Evolutionary conservation across 2,888 invertebrate species (phyloP), one percentile per base, ranked within the genome.

Genomic region (Napeogenes sylphis): DNA sequence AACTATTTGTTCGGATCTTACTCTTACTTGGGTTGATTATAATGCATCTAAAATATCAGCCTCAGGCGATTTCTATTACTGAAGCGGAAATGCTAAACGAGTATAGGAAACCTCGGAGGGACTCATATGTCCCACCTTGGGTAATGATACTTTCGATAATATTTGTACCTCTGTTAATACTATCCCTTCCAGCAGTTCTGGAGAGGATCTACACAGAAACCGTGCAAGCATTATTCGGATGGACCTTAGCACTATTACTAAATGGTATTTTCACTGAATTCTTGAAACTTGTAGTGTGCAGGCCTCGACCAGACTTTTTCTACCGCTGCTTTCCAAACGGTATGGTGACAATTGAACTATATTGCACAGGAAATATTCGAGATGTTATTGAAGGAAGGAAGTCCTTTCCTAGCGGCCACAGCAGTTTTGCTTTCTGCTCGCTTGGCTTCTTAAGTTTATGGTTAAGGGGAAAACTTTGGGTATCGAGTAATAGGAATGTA

Each of bases 371-470:
- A 2, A 85, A 91, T 65, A 77, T 81, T 5, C 78, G 81, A 46
- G 87, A 87, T 2, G 87, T 95, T 21, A 92, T 92, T 70, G 95
- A 97, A 68, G 97, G 96, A 10, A 92, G 94, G 65, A 97, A 96
- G 80, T 96, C 96, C 71, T 97, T 97, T 79, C 97, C 97, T 0
- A 97, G 96, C 81, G 97, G 96, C 30, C 97, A 97, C 84, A 93
- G 96, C 38, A 94, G 96, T 38, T 93, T 95, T 84, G 92, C 94
- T 2, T 97, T 96, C 84, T 92, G 94, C 59, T 93, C 94, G 59
- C 92, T 96, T 82, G 93, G 94, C 0, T 96, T 95, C 78, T 79
- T 94, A 58, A 91, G 93, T 58, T 82, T 95, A 38, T 96, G 95
- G 84, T 75, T 95, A 65, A 93, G 93, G 13, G 56, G 53, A 32